Percentiles rank a stretch among this genome's conserved stretches.
These are phyloP conservation scores for Anthopleura sola DNA, from an alignment of 64 coral and sea anemone species.

Conservation along the genomic window DNA sequence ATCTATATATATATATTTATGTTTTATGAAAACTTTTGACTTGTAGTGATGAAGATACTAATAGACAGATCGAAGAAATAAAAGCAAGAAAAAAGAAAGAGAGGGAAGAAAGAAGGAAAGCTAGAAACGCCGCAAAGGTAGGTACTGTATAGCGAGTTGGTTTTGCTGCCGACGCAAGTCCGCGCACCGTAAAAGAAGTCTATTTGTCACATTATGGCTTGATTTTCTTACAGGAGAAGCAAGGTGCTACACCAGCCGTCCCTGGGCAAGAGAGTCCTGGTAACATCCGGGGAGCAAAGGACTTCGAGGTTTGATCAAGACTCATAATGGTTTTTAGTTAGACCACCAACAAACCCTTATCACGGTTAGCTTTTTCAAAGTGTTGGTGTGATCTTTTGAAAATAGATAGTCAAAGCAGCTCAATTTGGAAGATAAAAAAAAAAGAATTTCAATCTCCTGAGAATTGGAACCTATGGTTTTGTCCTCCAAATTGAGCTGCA, in stretches of 20 bases:
- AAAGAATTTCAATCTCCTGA: no score
- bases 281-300: neutral
- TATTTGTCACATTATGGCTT: no score
- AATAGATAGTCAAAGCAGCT: no score
- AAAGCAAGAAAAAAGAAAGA: neutral
- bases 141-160: neutral
- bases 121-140: neutral
- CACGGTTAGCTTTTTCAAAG: no score
- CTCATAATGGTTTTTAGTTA: neutral
- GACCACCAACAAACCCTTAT: neutral
- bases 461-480: no score
- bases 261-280: neutral
- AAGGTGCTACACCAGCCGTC: neutral
- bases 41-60: neutral
- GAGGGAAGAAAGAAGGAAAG: neutral
- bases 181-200: no score
- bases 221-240: neutral
- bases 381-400: no score
- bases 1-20: neutral
- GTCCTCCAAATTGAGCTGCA: no score
- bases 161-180: neutral
- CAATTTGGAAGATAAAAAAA: no score
- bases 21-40: neutral
- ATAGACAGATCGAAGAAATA: slow-evolving; percentile 1
- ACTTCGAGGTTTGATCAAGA: neutral